Base-by-base conservation (phyloP, 1,140 invertebrate species). In the Elysia chlorotica region DNA sequence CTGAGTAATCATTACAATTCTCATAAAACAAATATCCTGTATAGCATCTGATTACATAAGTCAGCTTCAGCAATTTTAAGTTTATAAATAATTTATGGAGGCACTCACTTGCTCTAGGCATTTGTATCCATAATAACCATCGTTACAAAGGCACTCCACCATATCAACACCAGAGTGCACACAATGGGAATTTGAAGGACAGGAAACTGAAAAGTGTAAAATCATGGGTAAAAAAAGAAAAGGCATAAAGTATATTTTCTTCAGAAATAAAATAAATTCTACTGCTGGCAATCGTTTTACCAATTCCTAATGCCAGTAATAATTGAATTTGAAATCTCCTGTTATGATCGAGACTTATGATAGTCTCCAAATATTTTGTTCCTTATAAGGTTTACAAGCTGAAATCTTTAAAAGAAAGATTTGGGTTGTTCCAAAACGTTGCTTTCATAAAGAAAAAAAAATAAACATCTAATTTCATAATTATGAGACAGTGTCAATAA, bases 91-190 rank as follows among this genome's bases (percentile, higher is more conserved):
- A n/a, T n/a, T n/a, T n/a, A n/a, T n/a, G n/a, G n/a, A n/a, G n/a
- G n/a, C n/a, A n/a, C n/a, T n/a, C n/a, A n/a, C 67, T 56, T 70
- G 14, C 17, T 70, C 59, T 38, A 70, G 36, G 36, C 67, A 70
- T 35, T 70, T 70, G 36, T 70, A 70, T 37, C 67, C 67, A 70
- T 70, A 36, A 30, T 59, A 70, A 38, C 33, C 67, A 0, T 70
- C 56, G 38, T 70, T 23, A 59, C 67, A 70, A 21, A 70, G 59
- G 38, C 67, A 70, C 14, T 70, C 56, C 14, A 28, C 31, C 3
- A 35, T n/a, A 25, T 37, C 56, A 10, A 70, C 28, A 23, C 67
- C 67, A 37, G 33, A 35, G 28, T 23, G 33, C 53, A 57, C 67
- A 70, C 67, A 70, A 23, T 70, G 56, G 17, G 67, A 70, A 38